These are phyloP conservation scores for Tyto alba DNA, from an alignment of 2,113 vertebrate genomes.

Conservation along the genomic window DNA sequence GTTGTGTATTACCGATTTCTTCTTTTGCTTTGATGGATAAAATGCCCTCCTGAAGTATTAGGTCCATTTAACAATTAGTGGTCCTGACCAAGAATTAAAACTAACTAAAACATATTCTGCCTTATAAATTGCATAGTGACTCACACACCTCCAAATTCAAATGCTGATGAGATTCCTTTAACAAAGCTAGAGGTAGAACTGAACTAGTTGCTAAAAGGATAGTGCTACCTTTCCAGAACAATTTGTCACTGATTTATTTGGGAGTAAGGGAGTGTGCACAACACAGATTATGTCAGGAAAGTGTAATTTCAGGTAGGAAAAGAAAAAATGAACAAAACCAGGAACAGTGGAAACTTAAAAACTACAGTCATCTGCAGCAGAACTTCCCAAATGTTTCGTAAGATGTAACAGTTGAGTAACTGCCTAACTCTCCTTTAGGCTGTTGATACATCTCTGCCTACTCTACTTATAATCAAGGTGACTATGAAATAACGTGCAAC, in stretches of 20 bases:
- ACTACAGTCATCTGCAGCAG: not conserved
- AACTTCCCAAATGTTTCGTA: not conserved
- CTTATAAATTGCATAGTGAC: not conserved
- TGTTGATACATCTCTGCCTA: not conserved
- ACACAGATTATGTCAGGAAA: not conserved
- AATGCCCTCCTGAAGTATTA: not conserved
- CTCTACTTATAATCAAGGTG: accelerated
- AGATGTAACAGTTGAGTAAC: not conserved
- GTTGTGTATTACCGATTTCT: not conserved
- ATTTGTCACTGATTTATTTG: not conserved
- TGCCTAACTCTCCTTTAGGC: not conserved
- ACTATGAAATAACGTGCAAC: not conserved
- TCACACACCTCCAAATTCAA: not conserved
- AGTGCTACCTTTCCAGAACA: not conserved
- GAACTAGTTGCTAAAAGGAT: not conserved
- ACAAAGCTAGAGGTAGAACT: not conserved
- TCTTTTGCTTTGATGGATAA: not conserved
- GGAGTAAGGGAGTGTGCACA: accelerated
- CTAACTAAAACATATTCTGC: not conserved
- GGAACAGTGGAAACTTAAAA: not conserved
- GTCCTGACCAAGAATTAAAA: not conserved
- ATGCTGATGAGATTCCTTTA: not conserved
- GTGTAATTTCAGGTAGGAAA: not conserved
- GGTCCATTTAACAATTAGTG: not conserved
- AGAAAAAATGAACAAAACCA: not conserved